phyloP scores from a whole-genome alignment of 2,888 invertebrate species.

The Aelia acuminata region DNA sequence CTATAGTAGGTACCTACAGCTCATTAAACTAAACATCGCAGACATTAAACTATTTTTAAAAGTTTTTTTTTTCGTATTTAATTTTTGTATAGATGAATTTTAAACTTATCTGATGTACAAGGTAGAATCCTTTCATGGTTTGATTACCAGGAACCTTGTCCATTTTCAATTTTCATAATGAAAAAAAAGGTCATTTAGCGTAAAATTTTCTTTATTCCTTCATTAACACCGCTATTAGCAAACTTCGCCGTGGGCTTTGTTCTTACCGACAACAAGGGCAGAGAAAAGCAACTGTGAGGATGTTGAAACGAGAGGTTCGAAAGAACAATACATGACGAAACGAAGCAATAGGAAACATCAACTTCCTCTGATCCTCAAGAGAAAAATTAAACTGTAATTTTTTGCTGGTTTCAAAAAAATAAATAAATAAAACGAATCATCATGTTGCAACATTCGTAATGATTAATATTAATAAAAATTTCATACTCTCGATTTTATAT shows the following conservation, averaged over 20 bases:
- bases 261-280: background rate
- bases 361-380: conserved; percentile 5
- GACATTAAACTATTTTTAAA: no score
- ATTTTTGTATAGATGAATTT: no score
- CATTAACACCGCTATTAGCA: conserved; percentile 11
- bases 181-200: background rate
- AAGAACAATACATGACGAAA: conserved; percentile 50
- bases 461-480: background rate
- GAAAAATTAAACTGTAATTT: background rate
- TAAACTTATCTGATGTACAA: no score
- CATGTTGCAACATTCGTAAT: no score
- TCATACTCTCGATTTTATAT: background rate
- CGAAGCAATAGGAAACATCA: conserved; percentile 6
- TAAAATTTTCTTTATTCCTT: conserved; percentile 3
- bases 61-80: no score
- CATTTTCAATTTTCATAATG: background rate
- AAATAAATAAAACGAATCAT: no score
- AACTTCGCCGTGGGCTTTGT: background rate
- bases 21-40: no score
- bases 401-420: background rate
- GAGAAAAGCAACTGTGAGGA: conserved; percentile 18
- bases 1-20: no score
- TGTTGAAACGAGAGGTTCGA: conserved; percentile 36
- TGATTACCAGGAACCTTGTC: background rate
- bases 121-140: no score